A percentile compares a stretch with the other conserved stretches of the same genome.
phyloP scores from a whole-genome alignment of 2,888 invertebrate species.

The Netelia melanura region DNA sequence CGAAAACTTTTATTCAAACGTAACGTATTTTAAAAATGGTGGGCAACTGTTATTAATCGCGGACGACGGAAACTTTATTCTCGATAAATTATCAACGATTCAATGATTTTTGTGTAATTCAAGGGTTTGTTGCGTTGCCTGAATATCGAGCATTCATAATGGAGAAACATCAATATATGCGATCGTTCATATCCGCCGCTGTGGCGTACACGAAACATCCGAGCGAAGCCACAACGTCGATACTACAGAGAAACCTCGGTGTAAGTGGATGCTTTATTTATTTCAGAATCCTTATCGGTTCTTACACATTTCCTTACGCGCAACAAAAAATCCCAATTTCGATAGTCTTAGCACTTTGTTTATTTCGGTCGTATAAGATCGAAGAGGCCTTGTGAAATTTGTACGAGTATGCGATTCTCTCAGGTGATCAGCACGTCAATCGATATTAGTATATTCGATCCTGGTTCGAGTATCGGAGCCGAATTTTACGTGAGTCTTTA shows the following conservation, averaged over 20 bases:
- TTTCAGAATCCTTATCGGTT: not conserved
- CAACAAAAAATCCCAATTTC: not conserved
- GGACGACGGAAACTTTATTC: not conserved
- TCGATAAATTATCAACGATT: not conserved
- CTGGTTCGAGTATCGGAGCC: slow-evolving; percentile 88
- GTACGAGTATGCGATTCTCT: slow-evolving; percentile 86
- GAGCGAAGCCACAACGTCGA: slow-evolving; percentile 78
- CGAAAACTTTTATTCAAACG: slow-evolving; percentile 33
- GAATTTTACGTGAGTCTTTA: slow-evolving; percentile 89
- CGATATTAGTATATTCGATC: slow-evolving; percentile 89
- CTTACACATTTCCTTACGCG: not conserved
- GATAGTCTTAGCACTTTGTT: not conserved
- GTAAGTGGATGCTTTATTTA: slow-evolving; percentile 73
- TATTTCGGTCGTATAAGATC: slow-evolving; percentile 86
- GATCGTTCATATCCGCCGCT: slow-evolving; percentile 79
- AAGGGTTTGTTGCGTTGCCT: not conserved
- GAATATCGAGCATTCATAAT: slow-evolving; percentile 66
- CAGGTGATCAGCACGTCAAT: slow-evolving; percentile 89
- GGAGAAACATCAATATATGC: slow-evolving; percentile 80
- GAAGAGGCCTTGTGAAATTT: slow-evolving; percentile 88
- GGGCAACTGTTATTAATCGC: slow-evolving; percentile 1
- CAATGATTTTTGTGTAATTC: not conserved
- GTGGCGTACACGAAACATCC: slow-evolving; percentile 80
- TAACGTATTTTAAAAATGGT: slow-evolving; percentile 41
- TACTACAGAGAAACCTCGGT: slow-evolving; percentile 81